phyloP scores from a whole-genome alignment of 35 echinoderm and acorn worm species.

The Strongylocentrotus purpuratus region DNA sequence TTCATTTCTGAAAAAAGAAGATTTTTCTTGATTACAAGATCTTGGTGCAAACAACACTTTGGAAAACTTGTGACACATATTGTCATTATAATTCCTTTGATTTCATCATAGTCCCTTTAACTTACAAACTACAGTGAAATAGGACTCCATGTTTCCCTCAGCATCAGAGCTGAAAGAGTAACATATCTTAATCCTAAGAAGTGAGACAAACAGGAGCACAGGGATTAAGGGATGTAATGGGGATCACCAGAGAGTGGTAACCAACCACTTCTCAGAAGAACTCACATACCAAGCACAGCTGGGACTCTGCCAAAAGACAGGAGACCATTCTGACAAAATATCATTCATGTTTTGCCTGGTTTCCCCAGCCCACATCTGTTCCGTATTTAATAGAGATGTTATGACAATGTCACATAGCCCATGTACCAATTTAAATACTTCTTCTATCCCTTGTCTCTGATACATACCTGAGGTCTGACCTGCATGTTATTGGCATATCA shows the following conservation, averaged over 20 bases:
- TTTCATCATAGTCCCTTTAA: neutral
- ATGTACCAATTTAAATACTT: neutral
- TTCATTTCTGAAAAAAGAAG: too few species aligned
- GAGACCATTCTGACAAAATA: neutral
- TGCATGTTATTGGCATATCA: neutral
- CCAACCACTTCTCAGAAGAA: neutral
- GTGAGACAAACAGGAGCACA: neutral
- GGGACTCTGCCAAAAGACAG: neutral
- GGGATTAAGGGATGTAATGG: neutral
- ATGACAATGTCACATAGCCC: neutral
- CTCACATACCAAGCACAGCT: neutral
- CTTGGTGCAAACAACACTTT: too few species aligned
- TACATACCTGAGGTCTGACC: neutral
- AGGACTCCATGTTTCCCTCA: neutral
- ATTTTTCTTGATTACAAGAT: too few species aligned
- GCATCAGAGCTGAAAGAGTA: neutral
- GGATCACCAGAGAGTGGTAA: neutral
- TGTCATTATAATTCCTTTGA: too few species aligned
- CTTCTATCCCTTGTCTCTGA: neutral
- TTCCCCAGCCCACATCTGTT: neutral
- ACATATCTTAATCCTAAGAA: neutral
- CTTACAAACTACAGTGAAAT: neutral
- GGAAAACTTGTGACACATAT: too few species aligned
- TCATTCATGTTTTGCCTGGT: constrained; percentile 1
- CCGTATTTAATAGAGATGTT: neutral